These are phyloP conservation scores for Sylvia atricapilla DNA, from an alignment of 2,113 vertebrate genomes.

Conservation along the genomic window DNA sequence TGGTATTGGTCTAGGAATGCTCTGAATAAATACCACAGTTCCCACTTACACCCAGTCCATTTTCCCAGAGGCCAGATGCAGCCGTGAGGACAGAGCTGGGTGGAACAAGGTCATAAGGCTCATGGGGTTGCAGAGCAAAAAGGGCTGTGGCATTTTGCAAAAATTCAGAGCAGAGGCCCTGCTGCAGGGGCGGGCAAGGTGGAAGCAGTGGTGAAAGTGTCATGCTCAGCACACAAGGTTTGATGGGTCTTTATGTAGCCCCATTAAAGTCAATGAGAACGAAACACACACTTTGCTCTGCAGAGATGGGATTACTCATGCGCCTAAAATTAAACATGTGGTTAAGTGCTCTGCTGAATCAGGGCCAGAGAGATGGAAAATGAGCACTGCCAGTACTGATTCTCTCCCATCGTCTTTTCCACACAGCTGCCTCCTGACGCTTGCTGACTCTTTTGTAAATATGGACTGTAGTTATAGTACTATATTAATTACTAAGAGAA, in stretches of 20 bases:
- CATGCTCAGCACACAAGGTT: neutral
- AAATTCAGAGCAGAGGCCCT: neutral
- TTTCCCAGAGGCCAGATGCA: neutral
- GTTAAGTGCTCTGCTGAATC: conserved; percentile 67
- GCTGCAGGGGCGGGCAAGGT: neutral
- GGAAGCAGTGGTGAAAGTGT: neutral
- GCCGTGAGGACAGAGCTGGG: neutral
- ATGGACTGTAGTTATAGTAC: neutral
- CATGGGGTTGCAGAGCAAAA: neutral
- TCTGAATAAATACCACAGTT: neutral
- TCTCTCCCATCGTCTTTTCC: conserved; percentile 41
- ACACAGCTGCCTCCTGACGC: conserved; percentile 55
- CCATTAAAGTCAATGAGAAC: conserved; percentile 35
- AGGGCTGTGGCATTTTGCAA: fast-evolving
- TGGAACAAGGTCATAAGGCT: neutral
- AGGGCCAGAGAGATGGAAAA: conserved; percentile 56
- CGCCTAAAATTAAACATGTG: conserved; percentile 66
- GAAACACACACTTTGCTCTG: conserved; percentile 15
- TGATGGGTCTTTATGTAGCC: neutral
- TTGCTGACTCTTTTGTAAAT: conserved; percentile 48
- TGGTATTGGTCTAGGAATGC: neutral
- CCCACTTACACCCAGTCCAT: neutral
- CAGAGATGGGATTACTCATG: conserved; percentile 61
- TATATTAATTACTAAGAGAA: conserved; percentile 40
- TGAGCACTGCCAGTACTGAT: conserved; percentile 56